Base-by-base conservation (phyloP, 2,888 invertebrate genomes). In the Pomacea canaliculata region DNA sequence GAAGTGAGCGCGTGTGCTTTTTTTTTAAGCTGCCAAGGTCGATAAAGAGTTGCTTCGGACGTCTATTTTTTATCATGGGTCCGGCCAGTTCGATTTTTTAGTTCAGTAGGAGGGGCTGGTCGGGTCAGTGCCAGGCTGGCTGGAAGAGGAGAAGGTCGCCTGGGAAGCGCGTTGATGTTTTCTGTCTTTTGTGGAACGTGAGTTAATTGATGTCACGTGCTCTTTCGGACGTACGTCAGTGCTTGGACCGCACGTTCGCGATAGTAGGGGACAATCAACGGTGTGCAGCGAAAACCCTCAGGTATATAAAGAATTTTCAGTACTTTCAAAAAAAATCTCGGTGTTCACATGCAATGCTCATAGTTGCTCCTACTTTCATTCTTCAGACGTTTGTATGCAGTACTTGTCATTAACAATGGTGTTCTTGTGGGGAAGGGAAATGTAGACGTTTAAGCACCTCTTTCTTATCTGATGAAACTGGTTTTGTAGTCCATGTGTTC, bases 141-240 rank as follows among this genome's bases (percentile, higher is more conserved):
- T 46, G 74, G 48, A 48, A 48, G n/a, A 62, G 69, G 60, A 67
- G 67, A 67, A 73, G 66, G 66, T 46, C 18, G 37, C 27, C 66
- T 67, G 19, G 12, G 73, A 48, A 13, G 66, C 56, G 67, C 18
- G 13, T 62, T 67, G 68, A 19, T 48, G 68, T 46, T 27, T 68
- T 68, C 48, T 46, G 76, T 76, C 51, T 78, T 67, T 69, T 48
- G 74, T 74, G 72, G 73, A 76, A 68, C 69, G 68, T 68, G 74
- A 76, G 74, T 67, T 73, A 77, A 79, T 77, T 79, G 75, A 75
- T 77, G 77, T 77, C 77, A 79, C 77, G 72, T 79, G 79, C 77
- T 71, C 71, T 70, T 70, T 71, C 71, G 70, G 77, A 79, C 76
- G 71, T 78, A 74, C 68, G 74, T 68, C 62, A 69, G 69, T 60